Percentiles rank a stretch among this genome's conserved stretches.
Evolutionary conservation across 2,113 vertebrate species (phyloP).

Genomic region (Prinia subflava): DNA sequence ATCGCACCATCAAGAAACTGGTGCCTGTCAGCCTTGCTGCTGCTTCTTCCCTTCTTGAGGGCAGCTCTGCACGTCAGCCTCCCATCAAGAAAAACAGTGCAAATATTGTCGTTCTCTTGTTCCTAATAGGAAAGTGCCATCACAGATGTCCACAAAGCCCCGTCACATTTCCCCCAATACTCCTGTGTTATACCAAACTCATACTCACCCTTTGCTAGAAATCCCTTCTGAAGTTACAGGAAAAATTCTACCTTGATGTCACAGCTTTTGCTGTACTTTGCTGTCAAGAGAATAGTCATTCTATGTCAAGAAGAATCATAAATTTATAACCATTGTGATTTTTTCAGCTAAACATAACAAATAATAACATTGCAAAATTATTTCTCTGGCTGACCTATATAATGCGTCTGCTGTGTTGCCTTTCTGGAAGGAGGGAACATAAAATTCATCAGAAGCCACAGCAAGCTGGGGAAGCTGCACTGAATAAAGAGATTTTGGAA

Average conservation of each 20-base stretch:
- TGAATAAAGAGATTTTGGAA: neutral
- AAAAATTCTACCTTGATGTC: neutral
- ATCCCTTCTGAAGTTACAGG: neutral
- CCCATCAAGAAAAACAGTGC: neutral
- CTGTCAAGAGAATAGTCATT: neutral
- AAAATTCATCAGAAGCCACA: neutral
- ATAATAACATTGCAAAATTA: neutral
- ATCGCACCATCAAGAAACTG: neutral
- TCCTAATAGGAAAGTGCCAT: neutral
- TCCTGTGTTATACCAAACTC: neutral
- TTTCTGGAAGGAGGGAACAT: neutral
- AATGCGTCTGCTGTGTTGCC: neutral
- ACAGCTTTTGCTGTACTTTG: neutral
- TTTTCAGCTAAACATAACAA: neutral
- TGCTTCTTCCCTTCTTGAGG: neutral
- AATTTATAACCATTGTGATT: neutral
- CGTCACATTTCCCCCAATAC: fast-evolving
- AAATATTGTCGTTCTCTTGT: neutral
- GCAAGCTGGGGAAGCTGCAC: neutral
- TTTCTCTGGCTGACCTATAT: neutral
- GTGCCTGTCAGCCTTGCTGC: neutral
- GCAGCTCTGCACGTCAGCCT: neutral
- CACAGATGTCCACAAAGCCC: neutral
- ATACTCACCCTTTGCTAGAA: neutral
- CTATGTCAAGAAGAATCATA: neutral